Base-by-base conservation (phyloP, 2,797 vertebrate species). In the Acipenser oxyrinchus region DNA sequence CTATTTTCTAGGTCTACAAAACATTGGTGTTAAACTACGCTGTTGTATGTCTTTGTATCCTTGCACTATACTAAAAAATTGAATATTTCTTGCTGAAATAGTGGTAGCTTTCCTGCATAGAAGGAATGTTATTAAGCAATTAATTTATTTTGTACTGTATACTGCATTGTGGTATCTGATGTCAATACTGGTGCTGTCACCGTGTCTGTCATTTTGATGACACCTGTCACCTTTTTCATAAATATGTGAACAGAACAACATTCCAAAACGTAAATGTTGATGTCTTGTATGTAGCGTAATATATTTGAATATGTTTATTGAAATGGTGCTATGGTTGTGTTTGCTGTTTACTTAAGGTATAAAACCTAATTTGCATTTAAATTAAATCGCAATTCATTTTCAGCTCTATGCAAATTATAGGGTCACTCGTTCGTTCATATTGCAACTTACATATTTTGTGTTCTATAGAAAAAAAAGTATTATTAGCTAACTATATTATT, bases 331-430 rank as follows among this genome's bases (percentile, higher is more conserved):
- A 72, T 81, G 77, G 81, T 85, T 84, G 82, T 79, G 75, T 86
- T 81, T 86, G 80, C 75, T 85, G 81, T 86, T 86, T 86, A 83
- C 82, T 79, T 82, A 86, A 86, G 81, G 78, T 85, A 81, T 83
- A 83, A 86, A 82, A 81, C 72, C 82, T 83, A 63, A 88, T 90
- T 88, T 87, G 84, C 87, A 88, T 88, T 88, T 89, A 90, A 84
- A 89, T 89, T 81, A 86, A 80, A 78, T 80, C 83, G 85, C 80
- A 82, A 76, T 81, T 85, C 81, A 76, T 82, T 84, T 81, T 84
- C 84, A 84, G 76, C 73, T 73, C 69, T 80, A 69, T 85, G 80
- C 79, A 86, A 81, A 88, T 86, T 77, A 37, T 5, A 37, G 81
- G 78, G 74, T 75, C 75, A 76, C 81, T 81, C 79, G 79, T 82